Base-by-base conservation (phyloP, 2,113 vertebrate species). In the Gorilla gorilla region DNA sequence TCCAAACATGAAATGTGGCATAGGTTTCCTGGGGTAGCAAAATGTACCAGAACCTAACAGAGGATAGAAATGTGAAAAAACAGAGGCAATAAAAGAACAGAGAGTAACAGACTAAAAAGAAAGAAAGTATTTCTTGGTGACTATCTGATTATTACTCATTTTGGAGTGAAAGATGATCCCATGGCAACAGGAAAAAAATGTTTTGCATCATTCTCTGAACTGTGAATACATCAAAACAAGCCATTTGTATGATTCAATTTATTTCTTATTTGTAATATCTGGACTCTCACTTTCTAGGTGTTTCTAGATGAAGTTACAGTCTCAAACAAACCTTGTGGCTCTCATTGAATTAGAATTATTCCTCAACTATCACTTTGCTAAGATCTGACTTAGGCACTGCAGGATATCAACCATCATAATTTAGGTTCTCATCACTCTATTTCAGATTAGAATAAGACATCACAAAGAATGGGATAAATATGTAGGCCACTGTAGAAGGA, bases 391-490 rank as follows among this genome's bases (percentile, higher is more conserved):
- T 86, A 45, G 35, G 52, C 27, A 70, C 17, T 43, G 6, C 14
- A 76, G 17, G 30, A 27, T 55, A 75, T 68, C 25, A 70, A 70
- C 50, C 89, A 76, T 2, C 40, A 66, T 55, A 92, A 95, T 43
- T 89, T 72, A 35, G 64, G 50, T 76, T 84, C 30, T 52, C 43
- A 55, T 70, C 38, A 84, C 80, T 90, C 35, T 76, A 72, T 73
- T 90, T 90, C 57, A 82, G 45, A 85, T 32, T 30, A 82, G 16
- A 94, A 85, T 78, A 88, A 92, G 87, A 76, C 40, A 50, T 90
- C 17, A 35, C 43, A 45, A 73, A 86, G 38, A 73, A 64, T 30
- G 3, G 22, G 38, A 72, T 64, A 50, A 75, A 48, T 50, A 48
- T 17, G 13, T 8, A 81, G 18, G 64, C 40, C 18, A 73, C 25